These are phyloP conservation scores for Mus minutoides DNA, from an alignment of 2,797 vertebrate species.

Conservation along the genomic window DNA sequence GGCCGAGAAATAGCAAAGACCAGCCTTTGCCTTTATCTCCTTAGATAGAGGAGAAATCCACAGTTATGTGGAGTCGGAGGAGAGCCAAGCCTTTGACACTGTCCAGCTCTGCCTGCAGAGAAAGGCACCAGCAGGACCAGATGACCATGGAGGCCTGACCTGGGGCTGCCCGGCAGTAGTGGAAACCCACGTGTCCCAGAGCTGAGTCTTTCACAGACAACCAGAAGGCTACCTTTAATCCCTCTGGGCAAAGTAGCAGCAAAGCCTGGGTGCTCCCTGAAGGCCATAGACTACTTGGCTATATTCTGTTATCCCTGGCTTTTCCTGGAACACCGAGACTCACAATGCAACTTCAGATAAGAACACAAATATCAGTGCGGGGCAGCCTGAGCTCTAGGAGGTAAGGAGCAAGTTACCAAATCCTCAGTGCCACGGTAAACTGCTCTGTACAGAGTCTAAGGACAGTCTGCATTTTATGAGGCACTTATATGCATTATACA, in stretches of 20 bases:
- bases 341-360: neutral
- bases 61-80: constrained; percentile 58
- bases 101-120: constrained; percentile 69
- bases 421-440: neutral
- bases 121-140: neutral
- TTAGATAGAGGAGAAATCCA: constrained; percentile 69
- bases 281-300: neutral
- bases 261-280: neutral
- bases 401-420: neutral
- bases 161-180: neutral
- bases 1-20: constrained; percentile 63
- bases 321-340: neutral
- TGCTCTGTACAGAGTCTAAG: neutral
- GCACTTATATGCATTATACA: neutral
- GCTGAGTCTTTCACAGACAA: neutral
- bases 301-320: neutral
- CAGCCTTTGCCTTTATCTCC: constrained; percentile 74
- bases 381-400: neutral
- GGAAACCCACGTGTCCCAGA: neutral
- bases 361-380: neutral
- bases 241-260: neutral
- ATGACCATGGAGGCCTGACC: neutral
- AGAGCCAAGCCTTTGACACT: constrained; percentile 73
- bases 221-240: neutral
- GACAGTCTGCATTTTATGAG: neutral